Conservation (phyloP, 1,140 invertebrate species). For the Pissodes strobi region DNA sequence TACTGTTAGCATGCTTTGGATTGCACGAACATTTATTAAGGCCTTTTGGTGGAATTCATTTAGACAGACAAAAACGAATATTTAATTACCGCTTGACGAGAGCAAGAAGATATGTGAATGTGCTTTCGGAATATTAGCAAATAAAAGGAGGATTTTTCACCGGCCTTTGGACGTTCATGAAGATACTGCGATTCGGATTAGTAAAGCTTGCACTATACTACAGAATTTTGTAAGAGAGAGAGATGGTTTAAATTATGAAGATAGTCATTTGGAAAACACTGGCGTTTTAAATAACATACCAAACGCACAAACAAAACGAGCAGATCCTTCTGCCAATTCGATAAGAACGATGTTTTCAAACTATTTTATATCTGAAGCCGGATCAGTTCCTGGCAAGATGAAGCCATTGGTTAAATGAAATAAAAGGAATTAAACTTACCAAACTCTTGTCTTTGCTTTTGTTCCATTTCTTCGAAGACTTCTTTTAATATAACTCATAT, state of each 20-base stretch:
- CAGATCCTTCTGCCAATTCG: not conserved
- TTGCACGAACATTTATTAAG: conserved; percentile 46
- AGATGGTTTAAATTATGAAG: not conserved
- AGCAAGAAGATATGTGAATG: not conserved
- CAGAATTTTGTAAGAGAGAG: not conserved
- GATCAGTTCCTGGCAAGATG: not conserved
- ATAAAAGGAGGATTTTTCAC: conserved; percentile 25
- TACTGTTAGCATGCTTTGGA: conserved; percentile 47
- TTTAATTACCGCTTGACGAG: not conserved
- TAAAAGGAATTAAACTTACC: conserved; percentile 10
- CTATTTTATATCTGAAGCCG: no score
- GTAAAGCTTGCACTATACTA: conserved; percentile 22
- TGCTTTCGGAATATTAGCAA: conserved; percentile 17
- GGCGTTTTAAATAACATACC: not conserved
- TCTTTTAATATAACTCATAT: no score
- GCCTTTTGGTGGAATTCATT: conserved; percentile 51
- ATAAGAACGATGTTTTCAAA: not conserved
- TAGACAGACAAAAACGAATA: conserved; percentile 43
- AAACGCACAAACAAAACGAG: no score
- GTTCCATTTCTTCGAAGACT: not conserved
- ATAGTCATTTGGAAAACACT: not conserved
- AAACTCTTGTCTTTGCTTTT: conserved; percentile 3
- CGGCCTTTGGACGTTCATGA: conserved; percentile 13
- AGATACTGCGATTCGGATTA: conserved; percentile 12
- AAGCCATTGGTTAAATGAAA: not conserved